Evolutionary conservation across 2,888 invertebrate genomes (phyloP).

Genomic region (Scaptomyza flava): DNA sequence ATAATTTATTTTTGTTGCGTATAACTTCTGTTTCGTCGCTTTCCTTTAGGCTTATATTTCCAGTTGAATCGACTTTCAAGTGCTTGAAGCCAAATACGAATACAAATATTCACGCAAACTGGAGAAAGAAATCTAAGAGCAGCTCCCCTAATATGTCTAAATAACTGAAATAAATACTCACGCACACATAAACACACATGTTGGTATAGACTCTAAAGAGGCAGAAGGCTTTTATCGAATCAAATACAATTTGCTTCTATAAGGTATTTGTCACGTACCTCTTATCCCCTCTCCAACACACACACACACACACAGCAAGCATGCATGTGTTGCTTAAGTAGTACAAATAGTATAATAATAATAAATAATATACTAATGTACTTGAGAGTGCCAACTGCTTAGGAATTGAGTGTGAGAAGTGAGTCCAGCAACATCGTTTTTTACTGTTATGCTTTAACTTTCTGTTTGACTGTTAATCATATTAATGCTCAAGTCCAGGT

Average conservation of each 20-base stretch:
- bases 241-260: slow-evolving; percentile 6
- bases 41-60: not conserved
- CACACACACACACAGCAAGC: not conserved
- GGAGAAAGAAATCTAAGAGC: not conserved
- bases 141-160: slow-evolving; percentile 14
- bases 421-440: too few species aligned
- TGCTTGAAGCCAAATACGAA: slow-evolving; percentile 8
- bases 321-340: slow-evolving; percentile 16
- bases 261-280: slow-evolving; percentile 3
- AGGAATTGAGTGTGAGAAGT: not conserved
- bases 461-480: not conserved
- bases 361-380: slow-evolving; percentile 1
- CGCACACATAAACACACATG: slow-evolving; percentile 1
- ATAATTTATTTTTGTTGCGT: not conserved
- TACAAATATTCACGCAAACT: slow-evolving; percentile 19
- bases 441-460: not conserved
- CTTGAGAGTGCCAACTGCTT: not conserved
- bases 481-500: not conserved
- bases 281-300: not conserved
- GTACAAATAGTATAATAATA: not conserved
- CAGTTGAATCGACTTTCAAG: slow-evolving; percentile 4
- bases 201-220: not conserved
- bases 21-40: slow-evolving; percentile 1
- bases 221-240: slow-evolving; percentile 28
- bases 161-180: slow-evolving; percentile 17